A percentile compares a stretch with the other conserved stretches of the same genome.
phyloP scores from a whole-genome alignment of 1,140 invertebrate genomes.

The Pantala flavescens region DNA sequence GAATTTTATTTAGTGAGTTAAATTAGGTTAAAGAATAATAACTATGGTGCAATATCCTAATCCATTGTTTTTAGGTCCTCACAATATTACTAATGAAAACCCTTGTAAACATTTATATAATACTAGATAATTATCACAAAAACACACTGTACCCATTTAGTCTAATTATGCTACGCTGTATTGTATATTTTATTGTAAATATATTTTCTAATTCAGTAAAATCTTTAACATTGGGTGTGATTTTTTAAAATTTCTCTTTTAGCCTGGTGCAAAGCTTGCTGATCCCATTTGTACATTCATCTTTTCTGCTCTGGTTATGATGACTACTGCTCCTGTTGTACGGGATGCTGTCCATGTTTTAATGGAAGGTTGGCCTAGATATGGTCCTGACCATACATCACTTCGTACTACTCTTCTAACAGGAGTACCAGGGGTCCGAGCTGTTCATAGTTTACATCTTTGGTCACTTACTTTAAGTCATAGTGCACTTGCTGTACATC shows the following conservation, averaged over 20 bases:
- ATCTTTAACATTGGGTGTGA: constrained; percentile 22
- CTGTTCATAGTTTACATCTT: constrained; percentile 67
- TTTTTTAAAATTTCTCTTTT: constrained; percentile 26
- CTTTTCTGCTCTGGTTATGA: constrained; percentile 73
- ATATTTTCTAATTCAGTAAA: no score
- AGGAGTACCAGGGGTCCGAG: constrained; percentile 52
- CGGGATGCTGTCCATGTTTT: constrained; percentile 63
- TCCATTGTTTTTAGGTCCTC: no score
- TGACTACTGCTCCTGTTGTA: constrained; percentile 65
- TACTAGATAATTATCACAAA: no score
- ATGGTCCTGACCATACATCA: constrained; percentile 20
- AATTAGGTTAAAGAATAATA: no score
- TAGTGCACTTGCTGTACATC: constrained; percentile 57
- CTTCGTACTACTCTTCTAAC: constrained; percentile 37
- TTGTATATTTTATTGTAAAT: no score
- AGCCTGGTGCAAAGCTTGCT: constrained; percentile 63
- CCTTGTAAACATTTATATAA: no score
- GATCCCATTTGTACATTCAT: constrained; percentile 85
- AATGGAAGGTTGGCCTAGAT: constrained; percentile 63
- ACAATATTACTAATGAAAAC: no score
- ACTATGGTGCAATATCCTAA: no score
- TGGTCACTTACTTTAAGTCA: constrained; percentile 70
- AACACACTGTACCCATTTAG: no score
- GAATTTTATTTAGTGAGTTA: no score
- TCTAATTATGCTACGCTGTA: no score